Base-by-base conservation (phyloP, 2,797 vertebrate species). In the Leptatherina wallacei region DNA sequence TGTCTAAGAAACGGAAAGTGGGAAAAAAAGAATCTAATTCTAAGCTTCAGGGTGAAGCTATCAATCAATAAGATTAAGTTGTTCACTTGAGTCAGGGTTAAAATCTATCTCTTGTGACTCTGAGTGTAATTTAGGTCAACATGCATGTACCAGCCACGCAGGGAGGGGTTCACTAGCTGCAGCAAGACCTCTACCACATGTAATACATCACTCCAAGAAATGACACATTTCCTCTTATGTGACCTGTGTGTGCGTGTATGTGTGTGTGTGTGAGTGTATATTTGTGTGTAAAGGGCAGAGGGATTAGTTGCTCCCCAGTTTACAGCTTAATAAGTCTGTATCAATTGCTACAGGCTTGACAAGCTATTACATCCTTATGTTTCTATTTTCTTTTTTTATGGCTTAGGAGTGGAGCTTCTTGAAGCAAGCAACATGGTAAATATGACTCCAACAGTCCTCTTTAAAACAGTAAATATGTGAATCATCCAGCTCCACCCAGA, bases 121-220 rank as follows among this genome's bases (percentile, higher is more conserved):
- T 42, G 75, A 56, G 62, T 58, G 42, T 78, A 73, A 86, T 82
- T 65, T 68, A 79, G 90, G 86, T 89, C 87, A 86, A 75, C 47
- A 58, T 77, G 77, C 61, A 84, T 73, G 68, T 75, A 83, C 71
- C 60, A 83, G 74, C 54, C 60, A 11, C 65, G 81, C 57, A 71
- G 56, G 71, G 76, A 78, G 71, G 75, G 61, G 62, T 73, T 89
- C 83, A 79, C 85, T 88, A 88, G 69, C 82, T 60, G 73, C 71
- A 58, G 55, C 10, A 64, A 81, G 77, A 78, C 78, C 75, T 78
- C 61, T 71, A 78, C 69, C 54, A 70, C 62, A 81, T 73, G 72
- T 77, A 68, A 87, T 82, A 74, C 68, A 81, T 85, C 79, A 82
- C 56, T 60, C 68, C 32, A 69, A 67, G 73, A 58, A 71, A 71